These are phyloP conservation scores for Acanthosoma haemorrhoidale DNA, from an alignment of 2,888 invertebrate genomes.

Conservation along the genomic window DNA sequence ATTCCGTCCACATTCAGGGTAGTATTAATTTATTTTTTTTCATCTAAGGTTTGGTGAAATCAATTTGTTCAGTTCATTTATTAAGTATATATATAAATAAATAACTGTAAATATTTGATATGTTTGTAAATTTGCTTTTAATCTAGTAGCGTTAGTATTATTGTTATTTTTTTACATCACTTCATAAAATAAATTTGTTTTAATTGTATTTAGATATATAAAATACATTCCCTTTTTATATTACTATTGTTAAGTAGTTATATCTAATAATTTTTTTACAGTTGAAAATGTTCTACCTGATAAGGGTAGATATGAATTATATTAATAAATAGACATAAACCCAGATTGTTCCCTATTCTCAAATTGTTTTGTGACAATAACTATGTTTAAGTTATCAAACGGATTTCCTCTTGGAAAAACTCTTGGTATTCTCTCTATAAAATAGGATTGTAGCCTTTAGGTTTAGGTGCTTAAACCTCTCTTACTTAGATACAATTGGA, in stretches of 20 bases:
- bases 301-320: not conserved
- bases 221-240: not conserved
- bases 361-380: too few relatives aligned
- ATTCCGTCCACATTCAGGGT: constrained; percentile 28
- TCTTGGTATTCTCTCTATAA: too few relatives aligned
- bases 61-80: not conserved
- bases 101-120: not conserved
- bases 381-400: too few relatives aligned
- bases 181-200: not conserved
- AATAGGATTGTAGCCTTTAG: too few relatives aligned
- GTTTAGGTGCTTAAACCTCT: too few relatives aligned
- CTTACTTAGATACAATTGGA: too few relatives aligned
- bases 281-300: not conserved
- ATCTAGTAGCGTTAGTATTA: not conserved
- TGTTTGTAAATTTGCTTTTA: not conserved
- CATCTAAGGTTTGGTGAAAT: not conserved
- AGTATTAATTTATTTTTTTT: not conserved
- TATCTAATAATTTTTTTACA: not conserved
- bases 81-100: not conserved
- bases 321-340: too few relatives aligned
- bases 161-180: not conserved
- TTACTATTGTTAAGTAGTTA: not conserved
- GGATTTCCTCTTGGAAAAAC: too few relatives aligned
- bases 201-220: not conserved
- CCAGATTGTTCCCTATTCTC: too few relatives aligned